These are phyloP conservation scores for Syngnathus scovelli DNA, from an alignment of 2,113 vertebrate species.

Conservation along the genomic window DNA sequence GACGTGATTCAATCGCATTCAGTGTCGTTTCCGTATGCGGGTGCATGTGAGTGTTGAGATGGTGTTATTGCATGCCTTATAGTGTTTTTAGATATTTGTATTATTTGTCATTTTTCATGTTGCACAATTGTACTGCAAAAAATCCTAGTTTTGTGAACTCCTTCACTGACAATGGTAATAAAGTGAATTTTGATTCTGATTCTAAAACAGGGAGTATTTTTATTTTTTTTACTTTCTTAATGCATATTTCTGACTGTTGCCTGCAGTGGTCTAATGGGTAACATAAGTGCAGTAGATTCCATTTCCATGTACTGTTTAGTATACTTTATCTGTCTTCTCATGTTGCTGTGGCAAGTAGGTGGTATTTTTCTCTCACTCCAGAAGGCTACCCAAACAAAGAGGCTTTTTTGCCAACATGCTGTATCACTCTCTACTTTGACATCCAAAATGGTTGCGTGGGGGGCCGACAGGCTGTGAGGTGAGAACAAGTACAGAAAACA, in stretches of 20 bases:
- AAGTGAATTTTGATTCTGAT: too few relatives aligned
- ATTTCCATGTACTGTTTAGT: not conserved
- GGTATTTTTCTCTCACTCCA: constrained; percentile 64
- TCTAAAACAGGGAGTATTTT: constrained; percentile 1
- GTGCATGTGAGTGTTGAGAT: too few relatives aligned
- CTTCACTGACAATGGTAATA: too few relatives aligned
- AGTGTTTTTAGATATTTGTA: too few relatives aligned
- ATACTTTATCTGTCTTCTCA: constrained; percentile 28
- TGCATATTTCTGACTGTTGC: constrained; percentile 8
- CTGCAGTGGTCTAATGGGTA: constrained; percentile 14
- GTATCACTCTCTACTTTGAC: constrained; percentile 57
- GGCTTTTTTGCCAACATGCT: constrained; percentile 56
- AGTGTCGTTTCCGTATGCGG: too few relatives aligned
- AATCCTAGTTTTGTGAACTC: too few relatives aligned
- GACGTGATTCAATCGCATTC: too few relatives aligned
- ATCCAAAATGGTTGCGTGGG: constrained; percentile 50
- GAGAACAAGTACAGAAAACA: constrained; percentile 23
- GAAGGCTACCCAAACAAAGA: constrained; percentile 66
- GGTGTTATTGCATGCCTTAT: too few relatives aligned
- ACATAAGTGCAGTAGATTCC: constrained; percentile 10
- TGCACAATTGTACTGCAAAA: too few relatives aligned
- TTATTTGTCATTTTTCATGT: too few relatives aligned
- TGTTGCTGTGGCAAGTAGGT: constrained; percentile 47
- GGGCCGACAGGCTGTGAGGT: constrained; percentile 24
- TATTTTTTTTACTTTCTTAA: constrained; percentile 7